Evolutionary conservation across 2,113 vertebrate genomes (phyloP).

Genomic region (Phoenicopterus ruber): DNA sequence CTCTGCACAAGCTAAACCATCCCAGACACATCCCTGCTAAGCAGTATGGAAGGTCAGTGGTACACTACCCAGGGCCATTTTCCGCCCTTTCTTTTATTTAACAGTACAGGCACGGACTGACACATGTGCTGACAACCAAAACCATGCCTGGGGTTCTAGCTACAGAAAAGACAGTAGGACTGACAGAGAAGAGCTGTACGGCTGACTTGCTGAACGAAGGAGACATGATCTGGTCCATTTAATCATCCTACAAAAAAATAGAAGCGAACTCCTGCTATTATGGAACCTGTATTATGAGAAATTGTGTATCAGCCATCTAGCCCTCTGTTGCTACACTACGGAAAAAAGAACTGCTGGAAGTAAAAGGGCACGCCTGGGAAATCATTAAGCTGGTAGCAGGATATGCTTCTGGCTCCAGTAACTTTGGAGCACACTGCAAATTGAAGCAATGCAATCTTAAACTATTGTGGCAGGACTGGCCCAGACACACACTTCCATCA

Average conservation of each 20-base stretch:
- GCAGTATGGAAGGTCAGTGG: background rate
- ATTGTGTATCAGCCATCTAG: background rate
- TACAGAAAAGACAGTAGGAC: background rate
- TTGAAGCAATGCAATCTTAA: background rate
- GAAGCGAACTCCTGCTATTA: background rate
- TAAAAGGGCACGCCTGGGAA: background rate
- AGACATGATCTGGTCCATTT: background rate
- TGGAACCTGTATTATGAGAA: background rate
- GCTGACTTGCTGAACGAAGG: background rate
- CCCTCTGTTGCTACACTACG: background rate
- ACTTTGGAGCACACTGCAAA: background rate
- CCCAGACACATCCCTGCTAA: background rate
- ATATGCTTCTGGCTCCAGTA: background rate
- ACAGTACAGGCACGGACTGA: background rate
- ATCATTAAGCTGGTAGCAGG: background rate
- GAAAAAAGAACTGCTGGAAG: background rate
- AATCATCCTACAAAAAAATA: background rate
- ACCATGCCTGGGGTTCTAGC: background rate
- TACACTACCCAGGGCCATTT: background rate
- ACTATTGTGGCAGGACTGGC: background rate
- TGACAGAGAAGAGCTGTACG: background rate
- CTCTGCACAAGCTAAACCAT: background rate
- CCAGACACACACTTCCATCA: background rate
- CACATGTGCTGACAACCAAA: background rate
- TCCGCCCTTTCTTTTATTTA: background rate